These are phyloP conservation scores for Terrapene triunguis DNA, from an alignment of 2,113 vertebrate genomes.

Conservation along the genomic window DNA sequence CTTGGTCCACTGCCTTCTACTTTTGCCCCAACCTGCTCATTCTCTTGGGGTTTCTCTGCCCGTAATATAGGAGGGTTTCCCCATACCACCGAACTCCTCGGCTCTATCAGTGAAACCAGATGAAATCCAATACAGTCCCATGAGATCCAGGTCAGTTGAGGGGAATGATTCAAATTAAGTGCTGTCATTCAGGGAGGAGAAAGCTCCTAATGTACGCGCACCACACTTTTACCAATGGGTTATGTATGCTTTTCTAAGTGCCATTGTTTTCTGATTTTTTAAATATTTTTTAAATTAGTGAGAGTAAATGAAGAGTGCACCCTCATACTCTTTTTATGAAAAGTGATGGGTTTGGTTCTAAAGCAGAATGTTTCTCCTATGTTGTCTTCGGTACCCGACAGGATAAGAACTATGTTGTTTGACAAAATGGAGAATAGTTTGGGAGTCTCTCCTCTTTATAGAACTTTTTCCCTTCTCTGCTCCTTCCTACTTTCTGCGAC, in stretches of 20 bases:
- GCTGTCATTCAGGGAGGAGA: background rate
- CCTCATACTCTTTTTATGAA: background rate
- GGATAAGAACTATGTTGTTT: background rate
- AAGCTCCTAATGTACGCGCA: background rate
- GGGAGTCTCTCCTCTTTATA: background rate
- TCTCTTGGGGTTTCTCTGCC: background rate
- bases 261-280: background rate
- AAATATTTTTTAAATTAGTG: background rate
- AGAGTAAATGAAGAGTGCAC: background rate
- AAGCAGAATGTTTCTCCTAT: background rate
- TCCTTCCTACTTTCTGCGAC: background rate
- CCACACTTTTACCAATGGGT: background rate
- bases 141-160: constrained; percentile 28
- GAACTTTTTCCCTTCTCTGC: background rate
- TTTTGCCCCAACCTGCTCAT: background rate
- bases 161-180: constrained; percentile 14
- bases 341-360: background rate
- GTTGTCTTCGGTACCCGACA: background rate
- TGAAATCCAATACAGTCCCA: constrained; percentile 1
- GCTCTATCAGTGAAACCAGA: constrained; percentile 1
- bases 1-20: background rate
- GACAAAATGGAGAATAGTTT: background rate
- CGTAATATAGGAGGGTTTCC: background rate
- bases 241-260: background rate
- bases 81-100: background rate